phyloP scores from a whole-genome alignment of 2,888 invertebrate genomes.

The Serripes groenlandicus region DNA sequence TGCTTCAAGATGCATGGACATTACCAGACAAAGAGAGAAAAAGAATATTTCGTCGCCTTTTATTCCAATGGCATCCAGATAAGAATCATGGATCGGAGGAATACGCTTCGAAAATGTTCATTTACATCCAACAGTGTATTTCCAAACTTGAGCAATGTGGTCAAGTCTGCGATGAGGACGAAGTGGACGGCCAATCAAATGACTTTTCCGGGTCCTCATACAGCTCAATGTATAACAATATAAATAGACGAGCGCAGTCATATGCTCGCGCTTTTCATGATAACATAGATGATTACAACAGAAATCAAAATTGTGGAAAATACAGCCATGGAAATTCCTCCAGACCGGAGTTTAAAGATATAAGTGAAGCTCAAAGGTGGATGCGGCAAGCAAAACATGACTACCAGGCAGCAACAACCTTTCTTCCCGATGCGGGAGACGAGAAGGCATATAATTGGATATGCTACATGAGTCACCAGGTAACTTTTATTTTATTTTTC shows the following conservation, averaged over 20 bases:
- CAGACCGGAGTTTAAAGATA: constrained; percentile 5
- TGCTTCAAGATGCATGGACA: constrained; percentile 48
- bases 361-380: constrained; percentile 58
- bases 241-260: constrained; percentile 9
- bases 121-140: constrained; percentile 48
- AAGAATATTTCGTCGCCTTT: constrained; percentile 51
- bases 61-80: constrained; percentile 70
- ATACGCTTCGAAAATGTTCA: constrained; percentile 56
- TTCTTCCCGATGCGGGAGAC: constrained; percentile 6
- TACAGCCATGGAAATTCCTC: constrained; percentile 15
- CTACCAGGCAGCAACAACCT: constrained; percentile 40
- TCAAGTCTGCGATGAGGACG: background rate
- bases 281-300: constrained; percentile 38
- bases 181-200: background rate
- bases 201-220: constrained; percentile 25
- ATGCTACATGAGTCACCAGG: constrained; percentile 69
- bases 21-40: constrained; percentile 43
- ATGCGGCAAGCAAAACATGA: constrained; percentile 62
- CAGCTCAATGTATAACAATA: constrained; percentile 1
- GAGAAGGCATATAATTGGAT: constrained; percentile 65
- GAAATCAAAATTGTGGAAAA: constrained; percentile 2
- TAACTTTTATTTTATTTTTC: too few species aligned
- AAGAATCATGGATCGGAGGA: constrained; percentile 61
- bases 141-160: background rate
- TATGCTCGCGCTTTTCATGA: constrained; percentile 35